phyloP scores from a whole-genome alignment of 2,113 vertebrate species.

The Ardeotis arabs region DNA sequence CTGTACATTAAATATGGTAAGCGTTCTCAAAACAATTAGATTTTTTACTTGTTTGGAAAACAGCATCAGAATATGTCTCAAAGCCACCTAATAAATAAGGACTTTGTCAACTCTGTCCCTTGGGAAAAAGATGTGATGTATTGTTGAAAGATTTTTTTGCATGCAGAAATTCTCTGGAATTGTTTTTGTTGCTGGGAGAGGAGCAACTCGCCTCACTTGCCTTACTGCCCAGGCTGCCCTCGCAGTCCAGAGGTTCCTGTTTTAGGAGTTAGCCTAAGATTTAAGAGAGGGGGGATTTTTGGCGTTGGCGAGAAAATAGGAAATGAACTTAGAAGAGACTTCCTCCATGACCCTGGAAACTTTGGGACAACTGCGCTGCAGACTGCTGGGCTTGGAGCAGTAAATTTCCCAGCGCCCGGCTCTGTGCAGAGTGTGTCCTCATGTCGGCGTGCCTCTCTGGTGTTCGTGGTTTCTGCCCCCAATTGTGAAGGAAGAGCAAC shows the following conservation, averaged over 20 bases:
- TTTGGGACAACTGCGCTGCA: not conserved
- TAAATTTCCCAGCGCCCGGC: not conserved
- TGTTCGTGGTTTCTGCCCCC: fast-evolving
- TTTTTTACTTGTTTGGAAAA: slow-evolving; percentile 40
- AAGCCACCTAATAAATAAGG: slow-evolving; percentile 18
- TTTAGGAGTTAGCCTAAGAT: slow-evolving; percentile 1
- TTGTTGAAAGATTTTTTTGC: not conserved
- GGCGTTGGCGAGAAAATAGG: not conserved
- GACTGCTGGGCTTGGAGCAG: not conserved
- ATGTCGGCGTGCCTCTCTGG: fast-evolving
- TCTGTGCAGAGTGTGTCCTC: not conserved
- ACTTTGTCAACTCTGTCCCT: not conserved
- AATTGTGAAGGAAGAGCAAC: not conserved
- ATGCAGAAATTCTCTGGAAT: not conserved
- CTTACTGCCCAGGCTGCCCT: not conserved
- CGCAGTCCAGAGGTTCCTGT: not conserved
- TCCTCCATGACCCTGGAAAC: slow-evolving; percentile 34
- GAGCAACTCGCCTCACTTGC: not conserved
- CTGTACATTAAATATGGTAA: slow-evolving; percentile 65
- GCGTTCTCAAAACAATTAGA: not conserved
- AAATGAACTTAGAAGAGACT: slow-evolving; percentile 52
- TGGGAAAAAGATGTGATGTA: not conserved
- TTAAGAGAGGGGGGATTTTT: not conserved
- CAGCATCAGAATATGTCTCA: not conserved
- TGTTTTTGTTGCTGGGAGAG: not conserved